Base-by-base conservation (phyloP, 2,113 vertebrate genomes). In the Lagopus leucura region DNA sequence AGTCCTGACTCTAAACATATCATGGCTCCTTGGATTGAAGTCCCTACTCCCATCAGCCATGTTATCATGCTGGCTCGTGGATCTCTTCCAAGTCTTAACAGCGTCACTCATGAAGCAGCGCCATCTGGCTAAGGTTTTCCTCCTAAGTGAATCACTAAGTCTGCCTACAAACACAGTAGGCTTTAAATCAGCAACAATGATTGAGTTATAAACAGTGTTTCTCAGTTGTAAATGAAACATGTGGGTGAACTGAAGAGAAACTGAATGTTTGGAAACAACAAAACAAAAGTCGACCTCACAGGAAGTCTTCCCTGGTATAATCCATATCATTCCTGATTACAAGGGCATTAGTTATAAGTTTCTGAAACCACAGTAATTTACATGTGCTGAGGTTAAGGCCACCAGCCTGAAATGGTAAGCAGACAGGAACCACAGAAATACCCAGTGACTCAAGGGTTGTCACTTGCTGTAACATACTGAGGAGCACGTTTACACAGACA, bases 281-380 rank as follows among this genome's bases (percentile, higher is more conserved):
- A 32, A 57, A 57, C 30, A 80, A 90, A 86, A 81, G 42, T 22
- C 81, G 52, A 28, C 22, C 11, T 72, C 14, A 6, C 25, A 65
- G 70, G 80, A 89, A 88, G 82, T 61, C 57, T 78, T 95, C 48
- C n/a, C 67, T 84, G 77, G 72, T 16, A 28, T 10, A 65, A 60
- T 76, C 57, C 27, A 12, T 61, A 34, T 36, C 25, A 57, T 75
- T 81, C 25, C 83, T 61, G n/a, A 32, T 8, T 89, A 74, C 57
- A 72, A 94, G 69, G 32, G n/a, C 38, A 57, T 84, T 75, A 77
- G 45, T 74, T 36, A 54, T 58, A 16, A 70, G 71, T 71, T 16
- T 73, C 86, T 84, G 60, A 88, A 96, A 74, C 50, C 38, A 42
- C 2, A 25, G 55, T 69, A 80, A 71, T 89, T 85, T 43, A 54